Evolutionary conservation across 2,113 vertebrate species (phyloP), one percentile per base, ranked within the genome.

Genomic region (Myotis yumanensis): DNA sequence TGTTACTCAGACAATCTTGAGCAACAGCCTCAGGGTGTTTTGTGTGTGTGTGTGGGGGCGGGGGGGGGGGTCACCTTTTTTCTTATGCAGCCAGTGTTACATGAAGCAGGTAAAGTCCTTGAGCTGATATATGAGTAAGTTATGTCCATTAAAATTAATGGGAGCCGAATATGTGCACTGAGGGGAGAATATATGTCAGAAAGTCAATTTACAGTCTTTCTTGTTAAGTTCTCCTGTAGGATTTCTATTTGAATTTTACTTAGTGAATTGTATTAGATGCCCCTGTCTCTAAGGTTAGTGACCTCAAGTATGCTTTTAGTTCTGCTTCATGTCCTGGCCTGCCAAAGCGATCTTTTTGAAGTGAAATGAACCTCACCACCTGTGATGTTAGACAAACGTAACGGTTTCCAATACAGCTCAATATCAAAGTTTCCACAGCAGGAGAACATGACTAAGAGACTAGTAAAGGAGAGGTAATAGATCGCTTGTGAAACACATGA

Each of bases 71-170:
- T n/a, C 48, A 76, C 4, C 35, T 95, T 97, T 95, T 76, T 85
- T 48, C 69, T 75, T 89, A 62, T 79, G 66, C 3, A 93, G 43
- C 46, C 77, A 66, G 59, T 73, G 68, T 92, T 93, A 62, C 64
- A 69, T 25, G 64, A 89, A 86, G 51, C 32, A 71, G 43, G 48
- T 90, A 71, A 95, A 96, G 88, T 89, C 46, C 52, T 97, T 96
- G 91, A 96, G 88, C 94, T 97, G 97, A 96, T 96, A 96, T 89
- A 95, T 96, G 90, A 84, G 66, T 92, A 97, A 89, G 94, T 98
- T 95, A 91, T 89, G 94, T 91, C 97, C 64, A 97, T 98, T 98
- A 98, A 98, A 98, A 98, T 98, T 98, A 98, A 98, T 97, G 96
- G 97, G 87, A 90, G 46, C 95, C 93, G 93, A 96, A 95, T 68